These are phyloP conservation scores for Encarsia formosa DNA, from an alignment of 2,888 invertebrate species.

Conservation along the genomic window DNA sequence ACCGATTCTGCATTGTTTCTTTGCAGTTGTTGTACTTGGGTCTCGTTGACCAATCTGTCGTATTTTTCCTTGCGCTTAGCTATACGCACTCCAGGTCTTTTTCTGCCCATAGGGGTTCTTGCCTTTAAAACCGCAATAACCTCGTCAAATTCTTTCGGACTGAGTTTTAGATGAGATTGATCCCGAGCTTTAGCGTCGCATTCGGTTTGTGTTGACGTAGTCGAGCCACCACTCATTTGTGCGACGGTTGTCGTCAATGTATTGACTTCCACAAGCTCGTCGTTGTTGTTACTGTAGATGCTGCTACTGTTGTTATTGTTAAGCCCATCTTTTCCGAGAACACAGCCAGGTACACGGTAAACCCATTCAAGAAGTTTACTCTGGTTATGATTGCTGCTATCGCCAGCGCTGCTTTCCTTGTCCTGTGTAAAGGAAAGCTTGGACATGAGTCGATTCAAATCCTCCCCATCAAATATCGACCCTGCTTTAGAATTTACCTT, in stretches of 20 bases:
- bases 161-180: conserved; percentile 40
- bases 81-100: conserved; percentile 25
- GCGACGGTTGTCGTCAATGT: not conserved
- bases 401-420: not conserved
- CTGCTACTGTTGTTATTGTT: conserved; percentile 1
- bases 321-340: conserved; percentile 10
- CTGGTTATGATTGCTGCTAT: not conserved
- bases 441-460: conserved; percentile 11
- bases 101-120: conserved; percentile 41
- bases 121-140: conserved; percentile 49
- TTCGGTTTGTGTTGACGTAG: not conserved
- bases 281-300: too few relatives aligned
- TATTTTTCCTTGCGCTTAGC: conserved; percentile 29
- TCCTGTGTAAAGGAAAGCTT: conserved; percentile 17
- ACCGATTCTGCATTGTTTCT: too few relatives aligned
- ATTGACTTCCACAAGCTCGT: not conserved
- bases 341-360: conserved; percentile 12
- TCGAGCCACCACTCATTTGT: not conserved
- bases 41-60: conserved; percentile 23
- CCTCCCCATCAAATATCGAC: not conserved
- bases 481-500: conserved; percentile 2
- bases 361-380: conserved; percentile 21
- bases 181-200: conserved; percentile 32
- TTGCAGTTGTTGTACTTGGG: not conserved
- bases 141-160: conserved; percentile 50